These are phyloP conservation scores for Talpa occidentalis DNA, from an alignment of 2,113 vertebrate genomes.

Conservation along the genomic window DNA sequence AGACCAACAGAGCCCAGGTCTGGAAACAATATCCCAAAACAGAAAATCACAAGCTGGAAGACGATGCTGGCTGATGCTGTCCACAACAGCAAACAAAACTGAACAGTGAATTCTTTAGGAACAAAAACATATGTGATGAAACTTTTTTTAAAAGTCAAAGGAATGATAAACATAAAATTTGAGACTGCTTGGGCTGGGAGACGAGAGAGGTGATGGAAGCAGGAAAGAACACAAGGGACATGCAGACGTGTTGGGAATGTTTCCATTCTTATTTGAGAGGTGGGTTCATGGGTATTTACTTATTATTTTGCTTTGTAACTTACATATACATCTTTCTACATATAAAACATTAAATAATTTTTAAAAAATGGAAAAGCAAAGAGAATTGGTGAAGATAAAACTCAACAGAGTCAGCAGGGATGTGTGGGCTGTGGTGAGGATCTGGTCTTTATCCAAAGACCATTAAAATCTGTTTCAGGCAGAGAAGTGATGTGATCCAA, in stretches of 20 bases:
- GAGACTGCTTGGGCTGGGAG: not conserved
- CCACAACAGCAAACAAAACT: not conserved
- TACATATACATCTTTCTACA: not conserved
- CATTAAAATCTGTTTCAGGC: not conserved
- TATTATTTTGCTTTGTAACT: constrained; percentile 10
- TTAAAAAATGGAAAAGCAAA: not conserved
- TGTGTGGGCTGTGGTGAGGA: not conserved
- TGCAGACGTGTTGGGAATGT: not conserved
- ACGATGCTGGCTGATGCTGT: not conserved
- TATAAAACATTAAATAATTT: not conserved
- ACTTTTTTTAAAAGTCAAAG: not conserved
- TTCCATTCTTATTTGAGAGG: not conserved
- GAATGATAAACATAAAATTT: not conserved
- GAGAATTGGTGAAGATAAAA: not conserved
- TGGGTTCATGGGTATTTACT: not conserved
- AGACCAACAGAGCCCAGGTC: not conserved
- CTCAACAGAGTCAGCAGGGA: not conserved
- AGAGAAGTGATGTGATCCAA: not conserved
- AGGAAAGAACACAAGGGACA: not conserved
- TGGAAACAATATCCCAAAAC: not conserved
- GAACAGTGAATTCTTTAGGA: not conserved
- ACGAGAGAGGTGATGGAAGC: no score
- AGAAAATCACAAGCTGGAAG: not conserved
- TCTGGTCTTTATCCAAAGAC: constrained; percentile 8
- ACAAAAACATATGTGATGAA: not conserved